Percentiles rank a stretch among this genome's conserved stretches.
phyloP scores from a whole-genome alignment of 2,888 invertebrate species.

The Cerastis rubricosa region DNA sequence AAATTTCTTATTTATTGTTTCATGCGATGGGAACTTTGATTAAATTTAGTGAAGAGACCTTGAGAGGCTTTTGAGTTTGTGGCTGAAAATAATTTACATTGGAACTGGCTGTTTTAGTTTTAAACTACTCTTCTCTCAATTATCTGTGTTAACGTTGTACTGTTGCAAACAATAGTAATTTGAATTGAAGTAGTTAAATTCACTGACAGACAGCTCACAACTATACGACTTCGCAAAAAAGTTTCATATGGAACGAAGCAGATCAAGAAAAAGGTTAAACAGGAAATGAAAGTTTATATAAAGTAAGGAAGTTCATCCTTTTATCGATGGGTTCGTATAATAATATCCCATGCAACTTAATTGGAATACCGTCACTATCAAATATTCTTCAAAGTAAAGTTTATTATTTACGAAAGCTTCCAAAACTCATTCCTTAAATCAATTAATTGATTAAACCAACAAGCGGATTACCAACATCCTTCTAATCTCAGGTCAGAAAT shows the following conservation, averaged over 20 bases:
- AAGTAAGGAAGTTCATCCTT: neutral
- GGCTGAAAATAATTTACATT: slow-evolving; percentile 11
- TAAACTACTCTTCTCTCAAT: slow-evolving; percentile 9
- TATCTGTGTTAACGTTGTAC: neutral
- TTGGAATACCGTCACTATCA: neutral
- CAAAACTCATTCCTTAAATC: neutral
- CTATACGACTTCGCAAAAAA: neutral
- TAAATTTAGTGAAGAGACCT: slow-evolving; percentile 26
- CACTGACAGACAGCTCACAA: neutral
- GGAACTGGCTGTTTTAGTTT: neutral
- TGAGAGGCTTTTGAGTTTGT: slow-evolving; percentile 7
- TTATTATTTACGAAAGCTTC: neutral
- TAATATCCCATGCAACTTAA: neutral
- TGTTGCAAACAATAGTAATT: neutral
- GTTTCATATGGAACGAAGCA: neutral
- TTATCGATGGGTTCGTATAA: neutral
- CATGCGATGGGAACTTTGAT: slow-evolving; percentile 39
- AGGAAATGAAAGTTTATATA: neutral
- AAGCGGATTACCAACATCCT: slow-evolving; percentile 13
- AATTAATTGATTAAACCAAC: slow-evolving; percentile 8
- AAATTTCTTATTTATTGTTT: slow-evolving; percentile 58
- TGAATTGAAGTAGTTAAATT: neutral
- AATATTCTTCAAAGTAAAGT: neutral
- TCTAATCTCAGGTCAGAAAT: slow-evolving; percentile 38
- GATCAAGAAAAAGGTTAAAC: neutral